phyloP scores from a whole-genome alignment of 2,113 vertebrate species.

The Xiphophorus maculatus region DNA sequence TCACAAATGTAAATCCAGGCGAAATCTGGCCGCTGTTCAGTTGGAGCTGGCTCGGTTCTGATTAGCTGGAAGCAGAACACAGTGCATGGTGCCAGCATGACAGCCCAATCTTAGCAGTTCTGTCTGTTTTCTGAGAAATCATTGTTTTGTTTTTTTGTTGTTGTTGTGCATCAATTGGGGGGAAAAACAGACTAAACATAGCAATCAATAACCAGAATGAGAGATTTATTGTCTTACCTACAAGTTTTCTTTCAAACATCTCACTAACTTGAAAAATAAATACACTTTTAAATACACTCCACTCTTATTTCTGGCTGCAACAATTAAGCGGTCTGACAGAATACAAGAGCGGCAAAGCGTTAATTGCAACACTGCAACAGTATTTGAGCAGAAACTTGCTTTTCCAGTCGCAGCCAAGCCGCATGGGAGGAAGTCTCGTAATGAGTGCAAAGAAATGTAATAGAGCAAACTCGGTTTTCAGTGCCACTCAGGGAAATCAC shows the following conservation, averaged over 20 bases:
- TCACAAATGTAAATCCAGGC: not conserved
- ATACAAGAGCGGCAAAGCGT: not conserved
- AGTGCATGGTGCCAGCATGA: not conserved
- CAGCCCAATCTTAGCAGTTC: not conserved
- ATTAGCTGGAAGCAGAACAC: not conserved
- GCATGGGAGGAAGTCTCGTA: not conserved
- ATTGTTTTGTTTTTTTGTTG: not conserved
- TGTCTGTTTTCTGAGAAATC: not conserved
- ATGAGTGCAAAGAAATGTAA: not conserved
- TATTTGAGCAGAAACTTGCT: not conserved
- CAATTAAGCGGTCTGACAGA: not conserved
- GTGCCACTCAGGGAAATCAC: slow-evolving; percentile 16
- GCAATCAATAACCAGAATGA: not conserved
- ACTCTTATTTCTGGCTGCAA: no score
- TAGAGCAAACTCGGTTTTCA: not conserved
- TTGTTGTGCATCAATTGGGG: not conserved
- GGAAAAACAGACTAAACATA: not conserved
- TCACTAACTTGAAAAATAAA: not conserved
- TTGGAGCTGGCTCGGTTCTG: not conserved
- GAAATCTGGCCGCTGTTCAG: not conserved
- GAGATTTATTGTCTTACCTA: not conserved
- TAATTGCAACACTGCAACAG: not conserved
- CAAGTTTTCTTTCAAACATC: not conserved
- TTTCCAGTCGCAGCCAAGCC: not conserved
- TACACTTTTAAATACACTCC: no score